phyloP scores from a whole-genome alignment of 1,140 invertebrate species.

The Drepana arcuata region DNA sequence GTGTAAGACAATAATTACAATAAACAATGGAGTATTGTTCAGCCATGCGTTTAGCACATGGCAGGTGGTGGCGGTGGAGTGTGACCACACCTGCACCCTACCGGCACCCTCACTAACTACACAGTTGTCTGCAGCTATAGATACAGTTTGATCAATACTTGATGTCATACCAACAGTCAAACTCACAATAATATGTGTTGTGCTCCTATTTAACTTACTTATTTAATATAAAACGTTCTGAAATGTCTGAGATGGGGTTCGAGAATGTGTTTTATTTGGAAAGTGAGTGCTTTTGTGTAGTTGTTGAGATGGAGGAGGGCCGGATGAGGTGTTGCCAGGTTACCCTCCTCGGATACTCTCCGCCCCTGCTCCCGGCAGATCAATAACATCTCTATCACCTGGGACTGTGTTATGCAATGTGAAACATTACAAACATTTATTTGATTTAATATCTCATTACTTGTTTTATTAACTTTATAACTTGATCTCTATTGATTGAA shows the following conservation, averaged over 20 bases:
- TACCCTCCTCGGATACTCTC: constrained; percentile 52
- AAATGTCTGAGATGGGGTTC: constrained; percentile 69
- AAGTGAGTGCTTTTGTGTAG: constrained; percentile 58
- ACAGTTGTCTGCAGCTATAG: constrained; percentile 35
- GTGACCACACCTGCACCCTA: constrained; percentile 59
- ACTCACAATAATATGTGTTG: constrained; percentile 36
- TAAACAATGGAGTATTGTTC: too few relatives aligned
- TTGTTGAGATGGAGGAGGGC: constrained; percentile 32
- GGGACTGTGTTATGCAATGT: constrained; percentile 60
- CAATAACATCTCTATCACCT: constrained; percentile 62
- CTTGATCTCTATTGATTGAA: not conserved
- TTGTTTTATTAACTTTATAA: too few relatives aligned
- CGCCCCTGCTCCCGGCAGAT: constrained; percentile 47
- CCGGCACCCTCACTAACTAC: constrained; percentile 26
- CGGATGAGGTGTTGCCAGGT: constrained; percentile 58
- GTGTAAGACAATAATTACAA: too few relatives aligned
- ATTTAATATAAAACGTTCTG: constrained; percentile 23
- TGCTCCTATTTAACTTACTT: constrained; percentile 16
- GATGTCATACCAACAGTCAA: constrained; percentile 21
- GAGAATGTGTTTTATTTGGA: constrained; percentile 72
- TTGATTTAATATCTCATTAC: too few relatives aligned
- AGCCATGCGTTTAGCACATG: constrained; percentile 43
- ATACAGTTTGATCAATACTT: constrained; percentile 62
- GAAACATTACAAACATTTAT: too few relatives aligned
- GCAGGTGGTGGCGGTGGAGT: constrained; percentile 52